A percentile compares a stretch with the other conserved stretches of the same genome.
Conservation (phyloP, 35 echinoderm and acorn worm species). For the Apostichopus parvimensis region DNA sequence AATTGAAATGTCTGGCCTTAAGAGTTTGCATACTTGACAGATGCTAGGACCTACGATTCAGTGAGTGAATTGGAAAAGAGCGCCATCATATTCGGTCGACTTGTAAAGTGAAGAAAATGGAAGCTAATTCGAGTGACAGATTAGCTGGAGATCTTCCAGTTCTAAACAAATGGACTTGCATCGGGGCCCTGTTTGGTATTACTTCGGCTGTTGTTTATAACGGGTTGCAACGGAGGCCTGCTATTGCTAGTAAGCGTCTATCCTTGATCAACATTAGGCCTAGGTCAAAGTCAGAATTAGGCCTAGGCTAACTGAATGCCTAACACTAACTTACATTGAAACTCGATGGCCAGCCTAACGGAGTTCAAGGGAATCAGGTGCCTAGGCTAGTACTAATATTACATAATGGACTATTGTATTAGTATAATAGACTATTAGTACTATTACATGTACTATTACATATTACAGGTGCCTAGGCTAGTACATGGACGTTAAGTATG, state of each 20-base stretch:
- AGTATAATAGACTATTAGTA: too few species aligned
- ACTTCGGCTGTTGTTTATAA: constrained; percentile 7
- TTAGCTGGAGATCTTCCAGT: constrained; percentile 24
- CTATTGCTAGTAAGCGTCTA: constrained; percentile 24
- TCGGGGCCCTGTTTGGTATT: constrained; percentile 29
- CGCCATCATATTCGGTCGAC: neutral
- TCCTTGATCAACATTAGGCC: neutral
- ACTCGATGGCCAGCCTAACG: too few species aligned
- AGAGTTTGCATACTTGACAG: too few species aligned
- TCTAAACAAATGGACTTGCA: constrained; percentile 32
- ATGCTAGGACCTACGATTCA: too few species aligned
- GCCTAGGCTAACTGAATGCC: neutral
- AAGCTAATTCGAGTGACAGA: constrained; percentile 15
- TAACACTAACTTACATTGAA: neutral
- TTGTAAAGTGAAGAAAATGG: neutral
- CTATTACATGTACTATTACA: too few species aligned
- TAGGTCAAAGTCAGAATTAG: neutral
- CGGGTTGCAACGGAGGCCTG: constrained; percentile 39
- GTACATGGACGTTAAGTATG: too few species aligned
- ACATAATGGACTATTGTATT: too few species aligned
- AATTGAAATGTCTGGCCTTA: too few species aligned
- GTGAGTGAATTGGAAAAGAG: too few species aligned
- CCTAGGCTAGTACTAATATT: too few species aligned
- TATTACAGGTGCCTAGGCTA: too few species aligned
- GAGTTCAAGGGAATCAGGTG: too few species aligned